These are phyloP conservation scores for Abrostola triplasia DNA, from an alignment of 2,888 invertebrate genomes.

Conservation along the genomic window DNA sequence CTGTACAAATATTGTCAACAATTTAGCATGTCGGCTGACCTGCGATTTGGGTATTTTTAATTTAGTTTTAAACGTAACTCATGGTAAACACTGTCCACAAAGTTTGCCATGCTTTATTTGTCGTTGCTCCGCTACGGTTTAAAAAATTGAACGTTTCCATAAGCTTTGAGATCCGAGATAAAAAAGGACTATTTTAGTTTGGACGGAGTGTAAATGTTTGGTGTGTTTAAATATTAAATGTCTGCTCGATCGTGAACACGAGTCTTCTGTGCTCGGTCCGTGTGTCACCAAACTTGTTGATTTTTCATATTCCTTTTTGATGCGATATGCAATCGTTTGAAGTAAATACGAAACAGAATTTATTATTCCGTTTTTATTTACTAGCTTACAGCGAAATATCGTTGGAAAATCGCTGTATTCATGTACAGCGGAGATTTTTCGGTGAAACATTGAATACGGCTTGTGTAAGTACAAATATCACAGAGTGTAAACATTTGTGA, in stretches of 20 bases:
- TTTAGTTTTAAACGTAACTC: too few species aligned
- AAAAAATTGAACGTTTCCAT: neutral
- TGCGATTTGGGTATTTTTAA: too few species aligned
- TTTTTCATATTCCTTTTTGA: conserved; percentile 59
- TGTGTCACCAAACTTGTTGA: conserved; percentile 57
- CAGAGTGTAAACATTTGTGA: neutral
- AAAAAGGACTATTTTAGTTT: conserved; percentile 14
- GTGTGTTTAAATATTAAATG: conserved; percentile 44
- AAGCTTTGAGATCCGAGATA: conserved; percentile 2
- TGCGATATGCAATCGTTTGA: conserved; percentile 62
- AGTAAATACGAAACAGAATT: conserved; percentile 62
- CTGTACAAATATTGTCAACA: too few species aligned
- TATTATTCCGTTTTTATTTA: conserved; percentile 57
- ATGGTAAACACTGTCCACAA: too few species aligned
- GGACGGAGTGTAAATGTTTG: conserved; percentile 33
- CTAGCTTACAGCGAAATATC: conserved; percentile 24
- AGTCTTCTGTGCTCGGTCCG: conserved; percentile 22
- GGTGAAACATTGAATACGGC: conserved; percentile 13
- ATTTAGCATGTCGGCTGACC: too few species aligned
- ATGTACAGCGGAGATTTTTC: conserved; percentile 27
- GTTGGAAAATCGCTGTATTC: conserved; percentile 22
- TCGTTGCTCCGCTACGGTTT: neutral
- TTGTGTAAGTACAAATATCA: conserved; percentile 12
- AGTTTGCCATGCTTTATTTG: too few species aligned
- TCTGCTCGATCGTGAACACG: conserved; percentile 24